phyloP scores from a whole-genome alignment of 2,113 vertebrate genomes.

The Passer montanus region DNA sequence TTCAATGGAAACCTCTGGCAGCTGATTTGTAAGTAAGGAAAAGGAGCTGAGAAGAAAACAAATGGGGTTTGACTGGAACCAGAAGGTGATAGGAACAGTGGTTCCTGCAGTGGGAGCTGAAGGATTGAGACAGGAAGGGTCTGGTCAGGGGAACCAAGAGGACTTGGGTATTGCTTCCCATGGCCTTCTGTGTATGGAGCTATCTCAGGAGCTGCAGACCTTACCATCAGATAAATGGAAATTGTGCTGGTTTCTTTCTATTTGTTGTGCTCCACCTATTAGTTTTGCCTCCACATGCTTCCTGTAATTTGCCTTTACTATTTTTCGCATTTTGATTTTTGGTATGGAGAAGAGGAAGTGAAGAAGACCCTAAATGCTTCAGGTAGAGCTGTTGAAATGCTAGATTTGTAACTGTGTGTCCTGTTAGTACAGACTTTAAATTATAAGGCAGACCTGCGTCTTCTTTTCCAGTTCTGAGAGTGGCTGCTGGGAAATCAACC shows the following conservation, averaged over 20 bases:
- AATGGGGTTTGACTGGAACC: background rate
- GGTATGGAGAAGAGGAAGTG: background rate
- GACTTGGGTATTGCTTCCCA: background rate
- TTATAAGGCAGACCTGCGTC: background rate
- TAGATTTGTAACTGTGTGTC: background rate
- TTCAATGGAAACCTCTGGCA: background rate
- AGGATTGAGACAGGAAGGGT: background rate
- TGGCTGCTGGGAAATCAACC: background rate
- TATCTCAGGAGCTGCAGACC: background rate
- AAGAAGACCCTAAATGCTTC: background rate
- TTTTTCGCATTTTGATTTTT: background rate
- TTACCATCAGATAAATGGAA: background rate
- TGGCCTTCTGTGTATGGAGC: background rate
- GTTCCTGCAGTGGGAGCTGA: background rate
- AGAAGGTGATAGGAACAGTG: background rate
- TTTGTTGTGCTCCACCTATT: background rate
- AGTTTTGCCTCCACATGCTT: rapidly evolving
- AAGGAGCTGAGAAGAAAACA: background rate
- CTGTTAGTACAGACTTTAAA: background rate
- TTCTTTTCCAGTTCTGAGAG: background rate
- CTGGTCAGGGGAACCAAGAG: rapidly evolving
- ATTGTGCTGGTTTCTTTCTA: background rate
- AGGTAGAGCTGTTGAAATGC: background rate
- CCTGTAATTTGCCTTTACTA: background rate
- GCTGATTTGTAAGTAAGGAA: background rate